Evolutionary conservation across 2,797 vertebrate species (phyloP).

Genomic region (Acrossocheilus wenchowensis): DNA sequence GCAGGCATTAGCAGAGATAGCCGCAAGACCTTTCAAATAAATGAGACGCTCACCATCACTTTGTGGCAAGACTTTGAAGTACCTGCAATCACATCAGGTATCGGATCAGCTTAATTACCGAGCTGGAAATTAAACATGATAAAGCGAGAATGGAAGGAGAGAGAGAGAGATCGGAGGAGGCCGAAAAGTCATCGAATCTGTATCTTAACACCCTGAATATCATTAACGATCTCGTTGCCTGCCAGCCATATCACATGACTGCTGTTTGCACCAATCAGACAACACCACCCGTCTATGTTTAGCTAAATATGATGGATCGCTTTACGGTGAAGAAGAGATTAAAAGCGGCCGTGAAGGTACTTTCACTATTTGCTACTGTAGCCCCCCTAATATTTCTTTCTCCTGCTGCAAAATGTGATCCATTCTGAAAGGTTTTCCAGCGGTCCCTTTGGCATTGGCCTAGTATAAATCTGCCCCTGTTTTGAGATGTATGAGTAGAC

Average conservation of each 20-base stretch:
- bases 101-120: slow-evolving; percentile 60
- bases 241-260: slow-evolving; percentile 16
- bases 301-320: slow-evolving; percentile 37
- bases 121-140: slow-evolving; percentile 53
- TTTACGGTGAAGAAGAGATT: slow-evolving; percentile 29
- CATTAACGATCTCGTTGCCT: slow-evolving; percentile 5
- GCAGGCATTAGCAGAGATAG: slow-evolving; percentile 49
- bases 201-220: slow-evolving; percentile 28
- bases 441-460: slow-evolving; percentile 47
- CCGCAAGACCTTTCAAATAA: slow-evolving; percentile 61
- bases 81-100: slow-evolving; percentile 59
- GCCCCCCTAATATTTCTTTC: slow-evolving; percentile 23
- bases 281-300: slow-evolving; percentile 8
- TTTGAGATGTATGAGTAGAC: slow-evolving; percentile 59
- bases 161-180: background rate
- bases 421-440: slow-evolving; percentile 42
- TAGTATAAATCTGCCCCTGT: slow-evolving; percentile 56
- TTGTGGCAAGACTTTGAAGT: slow-evolving; percentile 59
- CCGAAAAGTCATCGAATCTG: slow-evolving; percentile 32
- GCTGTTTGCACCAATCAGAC: slow-evolving; percentile 36
- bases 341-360: slow-evolving; percentile 18
- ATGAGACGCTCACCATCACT: slow-evolving; percentile 52
- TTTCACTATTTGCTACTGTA: slow-evolving; percentile 25
- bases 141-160: slow-evolving; percentile 18
- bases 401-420: slow-evolving; percentile 40